phyloP scores from a whole-genome alignment of 2,888 invertebrate genomes.

The Ophion ventricosus region DNA sequence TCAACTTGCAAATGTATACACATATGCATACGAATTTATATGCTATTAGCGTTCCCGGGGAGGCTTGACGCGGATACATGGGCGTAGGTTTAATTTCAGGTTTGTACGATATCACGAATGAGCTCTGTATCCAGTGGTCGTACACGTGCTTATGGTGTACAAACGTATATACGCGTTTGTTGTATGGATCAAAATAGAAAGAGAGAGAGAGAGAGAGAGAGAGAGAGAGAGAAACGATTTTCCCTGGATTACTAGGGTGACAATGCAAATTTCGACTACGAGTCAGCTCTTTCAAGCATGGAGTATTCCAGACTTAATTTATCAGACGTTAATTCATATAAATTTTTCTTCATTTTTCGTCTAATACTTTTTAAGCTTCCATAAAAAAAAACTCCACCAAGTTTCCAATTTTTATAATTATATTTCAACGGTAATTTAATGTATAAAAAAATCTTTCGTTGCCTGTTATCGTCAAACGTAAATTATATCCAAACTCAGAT shows the following conservation, averaged over 20 bases:
- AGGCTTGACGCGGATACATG: constrained; percentile 34
- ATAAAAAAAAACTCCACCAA: neutral
- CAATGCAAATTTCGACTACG: constrained; percentile 7
- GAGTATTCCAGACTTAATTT: neutral
- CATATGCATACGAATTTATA: constrained; percentile 19
- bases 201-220: neutral
- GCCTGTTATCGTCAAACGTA: too few relatives aligned
- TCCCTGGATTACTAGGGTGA: constrained; percentile 39
- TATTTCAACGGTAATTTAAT: neutral
- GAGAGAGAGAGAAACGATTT: constrained; percentile 29
- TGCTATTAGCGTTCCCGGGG: constrained; percentile 43
- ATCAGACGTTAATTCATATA: neutral
- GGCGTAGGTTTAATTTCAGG: constrained; percentile 62
- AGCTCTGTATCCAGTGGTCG: constrained; percentile 35
- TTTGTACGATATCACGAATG: constrained; percentile 44
- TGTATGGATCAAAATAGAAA: neutral
- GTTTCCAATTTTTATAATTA: neutral
- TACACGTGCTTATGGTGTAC: constrained; percentile 13
- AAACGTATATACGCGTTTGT: neutral
- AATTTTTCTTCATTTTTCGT: neutral
- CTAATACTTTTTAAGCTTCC: neutral
- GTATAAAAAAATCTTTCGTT: too few relatives aligned
- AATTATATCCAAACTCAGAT: too few relatives aligned
- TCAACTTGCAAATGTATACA: constrained; percentile 4
- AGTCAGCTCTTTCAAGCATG: neutral